Evolutionary conservation across 2,113 vertebrate genomes (phyloP), one percentile per base, ranked within the genome.

Genomic region (Crotophaga sulcirostris): DNA sequence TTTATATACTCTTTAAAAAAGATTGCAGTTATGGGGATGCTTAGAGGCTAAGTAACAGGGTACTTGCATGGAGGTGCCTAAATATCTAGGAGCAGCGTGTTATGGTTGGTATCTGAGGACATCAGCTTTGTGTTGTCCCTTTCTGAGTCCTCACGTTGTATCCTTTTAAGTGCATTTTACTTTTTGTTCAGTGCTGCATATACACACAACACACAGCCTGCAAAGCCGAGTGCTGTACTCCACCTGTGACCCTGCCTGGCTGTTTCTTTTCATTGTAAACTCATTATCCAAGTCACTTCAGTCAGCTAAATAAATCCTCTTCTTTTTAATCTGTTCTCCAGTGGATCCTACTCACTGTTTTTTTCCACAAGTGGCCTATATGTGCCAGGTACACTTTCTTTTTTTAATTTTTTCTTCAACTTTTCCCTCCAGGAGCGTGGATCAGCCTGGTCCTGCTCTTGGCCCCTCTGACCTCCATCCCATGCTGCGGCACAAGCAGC

Each of bases 381-480:
- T 49, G 49, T 21, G 31, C 28, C 31, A 45, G 44, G 24, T 42
- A 19, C 3, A 52, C 28, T 13, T 81, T 84, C 70, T 76, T 89
- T 63, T 16, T 77, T 6, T 28, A n/a, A n/a, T 60, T 31, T 76
- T 94, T 69, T n/a, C 36, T 26, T 45, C 54, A 74, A 21, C 21
- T 66, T 84, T 76, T 45, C n/a, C 31, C 19, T 25, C 16, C 0
- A 0, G 18, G 28, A 60, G 3, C 3, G 2, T n/a, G 33, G 5
- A 3, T 58, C 54, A 89, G 20, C 26, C 42, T 40, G 15, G 28
- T 80, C 40, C 36, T 29, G 16, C 73, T 75, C 31, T 80, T 1
- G 0, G 5, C 11, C 3, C 52, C 9, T 4, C n/a, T 60, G 64
- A 31, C n/a, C 34, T 72, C 20, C 20, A 10, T 72, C 66, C 44